A percentile compares a stretch with the other conserved stretches of the same genome.
Evolutionary conservation across 2,113 vertebrate genomes (phyloP).

Genomic region (Rhea americana): DNA sequence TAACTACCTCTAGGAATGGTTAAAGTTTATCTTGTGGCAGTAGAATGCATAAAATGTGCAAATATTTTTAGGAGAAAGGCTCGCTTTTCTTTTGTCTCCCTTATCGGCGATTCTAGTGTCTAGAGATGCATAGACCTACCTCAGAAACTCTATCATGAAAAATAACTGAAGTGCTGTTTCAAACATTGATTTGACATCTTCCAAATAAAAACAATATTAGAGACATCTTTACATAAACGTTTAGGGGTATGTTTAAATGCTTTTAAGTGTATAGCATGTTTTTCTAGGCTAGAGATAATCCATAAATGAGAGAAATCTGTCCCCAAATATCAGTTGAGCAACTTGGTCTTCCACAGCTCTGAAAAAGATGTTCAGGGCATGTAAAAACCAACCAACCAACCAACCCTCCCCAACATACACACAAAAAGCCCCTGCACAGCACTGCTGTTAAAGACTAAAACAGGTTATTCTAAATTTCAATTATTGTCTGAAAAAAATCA

Average conservation of each 20-base stretch:
- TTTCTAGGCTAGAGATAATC: neutral
- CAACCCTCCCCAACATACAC: too few species aligned
- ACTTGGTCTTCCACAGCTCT: neutral
- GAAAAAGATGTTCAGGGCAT: neutral
- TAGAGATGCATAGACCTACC: neutral
- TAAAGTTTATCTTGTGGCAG: neutral
- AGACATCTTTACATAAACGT: neutral
- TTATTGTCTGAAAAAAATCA: neutral
- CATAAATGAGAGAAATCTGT: neutral
- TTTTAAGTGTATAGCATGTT: neutral
- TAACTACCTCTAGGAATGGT: neutral
- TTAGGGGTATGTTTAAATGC: neutral
- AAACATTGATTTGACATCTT: neutral
- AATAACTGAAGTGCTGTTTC: neutral
- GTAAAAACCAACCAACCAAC: neutral
- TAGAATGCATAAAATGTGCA: neutral
- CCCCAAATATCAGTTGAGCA: neutral
- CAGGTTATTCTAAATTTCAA: neutral
- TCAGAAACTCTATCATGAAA: neutral
- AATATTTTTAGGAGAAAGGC: neutral
- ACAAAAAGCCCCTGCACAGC: neutral
- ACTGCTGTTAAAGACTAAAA: neutral
- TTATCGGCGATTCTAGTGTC: neutral
- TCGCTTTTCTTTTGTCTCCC: neutral
- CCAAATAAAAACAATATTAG: neutral